These are phyloP conservation scores for Phaedon cochleariae DNA, from an alignment of 2,888 invertebrate species.

Conservation along the genomic window DNA sequence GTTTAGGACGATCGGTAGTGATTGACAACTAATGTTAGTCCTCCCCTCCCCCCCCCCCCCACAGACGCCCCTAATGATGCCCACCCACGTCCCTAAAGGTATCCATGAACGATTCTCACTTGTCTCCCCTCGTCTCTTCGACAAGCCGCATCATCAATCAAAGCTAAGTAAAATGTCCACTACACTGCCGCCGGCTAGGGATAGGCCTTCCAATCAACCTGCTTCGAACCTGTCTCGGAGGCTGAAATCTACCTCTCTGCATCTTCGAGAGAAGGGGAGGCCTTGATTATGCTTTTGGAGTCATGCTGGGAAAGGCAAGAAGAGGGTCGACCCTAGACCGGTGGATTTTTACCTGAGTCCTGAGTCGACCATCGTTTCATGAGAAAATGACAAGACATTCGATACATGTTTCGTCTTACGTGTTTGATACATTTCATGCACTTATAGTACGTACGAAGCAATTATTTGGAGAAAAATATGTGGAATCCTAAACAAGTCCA, in stretches of 20 bases:
- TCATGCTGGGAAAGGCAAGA: background rate
- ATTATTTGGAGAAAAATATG: no score
- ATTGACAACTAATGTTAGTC: no score
- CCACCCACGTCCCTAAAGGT: conserved; percentile 31
- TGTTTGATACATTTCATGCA: no score
- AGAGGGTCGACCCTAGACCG: background rate
- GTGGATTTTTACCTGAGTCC: conserved; percentile 11
- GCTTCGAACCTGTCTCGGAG: conserved; percentile 38
- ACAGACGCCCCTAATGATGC: conserved; percentile 17
- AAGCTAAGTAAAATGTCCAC: conserved; percentile 47
- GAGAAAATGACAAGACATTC: conserved; percentile 6
- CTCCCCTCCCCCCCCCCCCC: no score
- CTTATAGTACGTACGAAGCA: no score
- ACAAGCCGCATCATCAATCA: conserved; percentile 47
- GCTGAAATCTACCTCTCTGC: conserved; percentile 12
- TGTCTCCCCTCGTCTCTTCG: conserved; percentile 28
- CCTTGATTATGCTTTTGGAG: conserved; percentile 1
- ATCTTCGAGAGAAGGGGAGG: background rate
- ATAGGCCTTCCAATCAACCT: conserved; percentile 45
- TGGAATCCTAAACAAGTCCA: no score
- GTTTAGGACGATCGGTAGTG: no score
- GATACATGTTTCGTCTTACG: no score
- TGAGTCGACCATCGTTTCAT: no score
- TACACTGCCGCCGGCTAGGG: conserved; percentile 42
- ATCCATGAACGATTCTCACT: conserved; percentile 29